Evolutionary conservation across 2,113 vertebrate genomes (phyloP), one percentile per base, ranked within the genome.

Genomic region (Argyrosomus japonicus): DNA sequence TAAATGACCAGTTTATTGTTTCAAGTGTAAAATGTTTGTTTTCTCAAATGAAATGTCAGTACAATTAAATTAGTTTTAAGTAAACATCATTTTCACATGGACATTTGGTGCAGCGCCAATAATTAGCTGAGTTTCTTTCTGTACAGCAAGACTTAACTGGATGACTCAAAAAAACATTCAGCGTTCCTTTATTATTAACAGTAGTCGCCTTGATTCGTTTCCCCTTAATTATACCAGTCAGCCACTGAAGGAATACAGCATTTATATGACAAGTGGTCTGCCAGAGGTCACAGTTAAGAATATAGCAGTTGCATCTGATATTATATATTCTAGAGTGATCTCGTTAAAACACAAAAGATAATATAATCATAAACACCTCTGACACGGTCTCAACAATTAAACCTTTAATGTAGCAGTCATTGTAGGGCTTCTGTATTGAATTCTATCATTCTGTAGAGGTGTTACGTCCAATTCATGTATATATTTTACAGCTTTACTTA

Each of bases 221-320:
- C 13, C 32, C 14, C 53, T 43, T 73, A 57, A 82, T 86, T 64
- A 82, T 25, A 68, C 50, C 50, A 29, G 29, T 82, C 60, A 53
- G 43, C 45, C 27, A 17, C 43, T 21, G 61, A 19, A 79, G 15
- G 12, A 77, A 48, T 50, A 8, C 5, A 68, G 54, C 10, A 23
- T 51, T 68, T 63, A 36, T 12, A 53, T 58, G 29, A 56, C 3
- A 54, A 27, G 62, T 23, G 17, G 25, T 60, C 18, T 65, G 64
- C 10, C 51, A 70, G 12, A 71, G 36, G 67, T 62, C 47, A 81
- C 19, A 23, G 53, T 64, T 40, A 36, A 7, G 32, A 36, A 36
- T 36, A 36, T 36, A 29, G 29, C 29, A 29, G 29, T 29, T 3
- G 29, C 29, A 36, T 36, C 6, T 36, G 32, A 8, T 36, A 8